Evolutionary conservation across 1,140 invertebrate genomes (phyloP), one percentile per base, ranked within the genome.

Genomic region (Carcinoscorpius rotundicauda): DNA sequence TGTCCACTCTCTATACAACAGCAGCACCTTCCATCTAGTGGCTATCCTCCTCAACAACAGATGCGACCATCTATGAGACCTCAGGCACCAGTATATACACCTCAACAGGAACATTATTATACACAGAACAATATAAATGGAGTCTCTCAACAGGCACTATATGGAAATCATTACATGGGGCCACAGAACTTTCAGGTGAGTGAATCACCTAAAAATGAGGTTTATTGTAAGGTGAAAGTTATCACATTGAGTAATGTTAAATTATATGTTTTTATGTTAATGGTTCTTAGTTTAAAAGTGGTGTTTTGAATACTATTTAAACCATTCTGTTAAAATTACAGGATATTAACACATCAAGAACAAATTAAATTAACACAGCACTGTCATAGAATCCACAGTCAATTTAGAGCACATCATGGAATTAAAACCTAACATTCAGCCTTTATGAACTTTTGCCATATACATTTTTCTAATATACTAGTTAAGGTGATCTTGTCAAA

Each of bases 71-170:
- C 63, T 10, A 50, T 67, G 50, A 57, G 66, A 49, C 63, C 84
- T 85, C 72, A 80, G 82, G n/a, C 84, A 86, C 72, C 84, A 86
- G 76, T 78, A 86, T 72, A 70, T 73, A 66, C 62, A 70, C n/a
- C 70, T 72, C 3, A 60, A 67, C 3, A 71, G 64, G 68, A 3
- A 58, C 83, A 85, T 74, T 85, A 85, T 72, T 84, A 82, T 74
- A 69, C 71, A 66, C 71, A 71, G 65, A 61, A 29, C 49, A 72
- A 61, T 71, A 65, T 70, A 71, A 72, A 75, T 52, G 77, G 73
- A 52, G 78, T 65, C 6, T 64, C 68, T 4, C 71, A 71, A 9
- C 70, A 80, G 60, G 78, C 72, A 49, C 72, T 76, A 11, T 65
- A 66, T 58, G 61, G 50, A 62, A 51, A 66, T 53, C 71, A 72